Evolutionary conservation across 2,888 invertebrate species (phyloP).

Genomic region (Eremobia ochroleuca): DNA sequence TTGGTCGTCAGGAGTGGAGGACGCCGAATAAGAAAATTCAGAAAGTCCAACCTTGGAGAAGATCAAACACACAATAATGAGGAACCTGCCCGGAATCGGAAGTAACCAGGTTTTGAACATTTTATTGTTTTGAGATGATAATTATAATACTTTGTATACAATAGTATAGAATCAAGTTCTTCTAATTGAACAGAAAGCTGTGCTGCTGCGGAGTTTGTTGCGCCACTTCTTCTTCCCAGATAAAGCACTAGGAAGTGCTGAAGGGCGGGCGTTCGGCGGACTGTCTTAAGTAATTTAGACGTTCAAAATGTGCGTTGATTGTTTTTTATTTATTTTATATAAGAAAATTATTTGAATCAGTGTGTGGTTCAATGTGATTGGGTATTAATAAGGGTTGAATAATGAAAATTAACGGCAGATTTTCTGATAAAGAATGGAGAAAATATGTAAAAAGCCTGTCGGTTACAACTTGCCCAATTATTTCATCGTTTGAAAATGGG

Average conservation of each 20-base stretch:
- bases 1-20: constrained; percentile 36
- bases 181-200: not conserved
- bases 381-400: not conserved
- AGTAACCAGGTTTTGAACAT: not conserved
- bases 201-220: not conserved
- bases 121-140: not conserved
- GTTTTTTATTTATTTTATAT: not conserved
- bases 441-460: not conserved
- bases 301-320: not conserved
- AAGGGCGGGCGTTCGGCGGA: not conserved
- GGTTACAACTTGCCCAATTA: not conserved
- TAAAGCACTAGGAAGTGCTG: not conserved
- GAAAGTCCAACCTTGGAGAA: constrained; percentile 1
- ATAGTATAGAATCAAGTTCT: not conserved
- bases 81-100: not conserved
- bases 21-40: not conserved
- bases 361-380: not conserved
- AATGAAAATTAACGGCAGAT: not conserved
- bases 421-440: not conserved
- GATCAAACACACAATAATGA: not conserved
- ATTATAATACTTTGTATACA: not conserved
- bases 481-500: not conserved
- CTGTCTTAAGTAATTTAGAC: not conserved
- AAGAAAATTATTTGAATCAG: not conserved
- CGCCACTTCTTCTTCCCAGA: not conserved